These are phyloP conservation scores for Laticauda colubrina DNA, from an alignment of 2,113 vertebrate species.

Conservation along the genomic window DNA sequence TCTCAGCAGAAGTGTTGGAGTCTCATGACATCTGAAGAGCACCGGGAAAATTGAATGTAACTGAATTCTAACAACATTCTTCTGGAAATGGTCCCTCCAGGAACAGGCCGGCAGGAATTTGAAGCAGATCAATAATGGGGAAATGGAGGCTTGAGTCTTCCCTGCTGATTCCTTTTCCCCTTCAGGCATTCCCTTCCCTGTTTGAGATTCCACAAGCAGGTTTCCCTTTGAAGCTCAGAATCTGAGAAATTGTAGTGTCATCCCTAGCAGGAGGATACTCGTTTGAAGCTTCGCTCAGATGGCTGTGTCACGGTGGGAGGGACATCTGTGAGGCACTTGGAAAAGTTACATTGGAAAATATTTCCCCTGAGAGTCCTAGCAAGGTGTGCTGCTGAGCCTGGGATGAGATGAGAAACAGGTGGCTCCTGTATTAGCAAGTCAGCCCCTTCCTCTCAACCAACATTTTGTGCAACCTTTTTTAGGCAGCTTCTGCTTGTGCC, in stretches of 20 bases:
- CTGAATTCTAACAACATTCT: background rate
- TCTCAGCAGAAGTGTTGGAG: background rate
- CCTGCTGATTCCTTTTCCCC: background rate
- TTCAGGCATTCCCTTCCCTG: background rate
- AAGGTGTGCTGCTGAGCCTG: constrained; percentile 24
- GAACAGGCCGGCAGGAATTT: background rate
- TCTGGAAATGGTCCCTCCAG: background rate
- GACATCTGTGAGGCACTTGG: constrained; percentile 48
- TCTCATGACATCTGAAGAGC: background rate
- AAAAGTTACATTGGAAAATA: constrained; percentile 55
- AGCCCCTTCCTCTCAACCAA: background rate
- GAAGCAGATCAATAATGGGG: background rate
- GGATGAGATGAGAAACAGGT: constrained; percentile 34
- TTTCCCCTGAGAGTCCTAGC: constrained; percentile 54
- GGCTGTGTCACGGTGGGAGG: constrained; percentile 27
- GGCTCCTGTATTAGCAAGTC: constrained; percentile 41
- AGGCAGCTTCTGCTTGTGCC: background rate
- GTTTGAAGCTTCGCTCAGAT: constrained; percentile 42
- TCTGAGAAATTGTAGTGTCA: background rate
- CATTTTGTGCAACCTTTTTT: constrained; percentile 33
- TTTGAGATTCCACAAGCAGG: background rate
- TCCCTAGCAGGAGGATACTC: background rate
- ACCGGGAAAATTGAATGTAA: background rate
- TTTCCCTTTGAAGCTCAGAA: background rate
- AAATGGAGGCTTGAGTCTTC: background rate